These are phyloP conservation scores for Ambastaia sidthimunki DNA, from an alignment of 2,797 vertebrate species.

Conservation along the genomic window DNA sequence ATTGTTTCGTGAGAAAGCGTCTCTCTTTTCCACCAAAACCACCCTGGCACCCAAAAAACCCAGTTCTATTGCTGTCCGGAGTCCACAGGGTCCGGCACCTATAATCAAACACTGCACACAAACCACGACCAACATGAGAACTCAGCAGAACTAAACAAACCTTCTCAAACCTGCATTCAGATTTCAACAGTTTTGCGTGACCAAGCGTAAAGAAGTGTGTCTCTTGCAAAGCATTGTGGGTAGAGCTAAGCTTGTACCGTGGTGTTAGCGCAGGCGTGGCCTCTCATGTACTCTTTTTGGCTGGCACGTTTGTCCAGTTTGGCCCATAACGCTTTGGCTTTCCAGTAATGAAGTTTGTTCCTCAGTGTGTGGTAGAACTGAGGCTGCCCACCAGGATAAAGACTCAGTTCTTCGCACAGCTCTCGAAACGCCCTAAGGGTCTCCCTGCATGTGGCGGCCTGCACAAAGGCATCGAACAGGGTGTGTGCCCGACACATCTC, in stretches of 20 bases:
- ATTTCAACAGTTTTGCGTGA: not conserved
- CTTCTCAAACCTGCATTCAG: not conserved
- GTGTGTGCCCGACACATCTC: slow-evolving; percentile 78
- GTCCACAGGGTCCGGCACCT: slow-evolving; percentile 93
- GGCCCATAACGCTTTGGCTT: slow-evolving; percentile 91
- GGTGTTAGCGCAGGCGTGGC: slow-evolving; percentile 83
- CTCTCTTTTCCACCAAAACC: slow-evolving; percentile 94
- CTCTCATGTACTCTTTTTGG: slow-evolving; percentile 88
- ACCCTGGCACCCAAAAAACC: slow-evolving; percentile 92
- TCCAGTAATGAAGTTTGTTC: slow-evolving; percentile 93
- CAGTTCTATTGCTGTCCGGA: slow-evolving; percentile 92
- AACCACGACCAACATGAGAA: not conserved
- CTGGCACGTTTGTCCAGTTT: slow-evolving; percentile 92
- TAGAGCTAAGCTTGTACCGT: slow-evolving; percentile 77
- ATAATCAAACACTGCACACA: slow-evolving; percentile 89
- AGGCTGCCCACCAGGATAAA: slow-evolving; percentile 64
- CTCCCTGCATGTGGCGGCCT: slow-evolving; percentile 89
- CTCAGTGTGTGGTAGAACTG: slow-evolving; percentile 89
- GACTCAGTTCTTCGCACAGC: slow-evolving; percentile 86
- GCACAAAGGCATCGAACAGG: slow-evolving; percentile 92
- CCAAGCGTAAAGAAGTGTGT: not conserved
- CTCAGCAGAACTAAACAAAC: not conserved
- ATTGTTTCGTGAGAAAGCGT: slow-evolving; percentile 94
- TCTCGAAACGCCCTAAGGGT: slow-evolving; percentile 88
- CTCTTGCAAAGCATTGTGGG: not conserved